These are phyloP conservation scores for Argentina silus DNA, from an alignment of 2,797 vertebrate species.

Conservation along the genomic window DNA sequence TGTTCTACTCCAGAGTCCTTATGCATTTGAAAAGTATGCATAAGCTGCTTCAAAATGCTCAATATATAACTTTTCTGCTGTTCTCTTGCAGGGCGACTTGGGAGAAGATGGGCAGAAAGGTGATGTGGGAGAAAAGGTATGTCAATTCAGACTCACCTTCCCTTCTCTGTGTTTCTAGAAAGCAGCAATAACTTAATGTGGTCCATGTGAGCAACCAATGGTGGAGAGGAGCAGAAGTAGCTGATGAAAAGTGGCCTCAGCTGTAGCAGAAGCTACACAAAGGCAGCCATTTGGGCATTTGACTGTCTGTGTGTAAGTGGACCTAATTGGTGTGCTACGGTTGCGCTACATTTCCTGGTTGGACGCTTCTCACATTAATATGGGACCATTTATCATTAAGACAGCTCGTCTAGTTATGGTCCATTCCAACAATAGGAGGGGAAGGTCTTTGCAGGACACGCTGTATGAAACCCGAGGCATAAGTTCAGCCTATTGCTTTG, in stretches of 20 bases:
- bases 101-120: slow-evolving; percentile 91
- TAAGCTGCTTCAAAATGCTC: neutral
- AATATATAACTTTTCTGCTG: neutral
- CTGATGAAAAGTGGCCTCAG: slow-evolving; percentile 51
- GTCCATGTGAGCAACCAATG: slow-evolving; percentile 37
- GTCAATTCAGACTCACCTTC: slow-evolving; percentile 38
- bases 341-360: slow-evolving; percentile 54
- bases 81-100: slow-evolving; percentile 85
- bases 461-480: slow-evolving; percentile 38
- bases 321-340: slow-evolving; percentile 55
- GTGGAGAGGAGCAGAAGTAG: slow-evolving; percentile 35
- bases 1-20: neutral
- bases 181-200: slow-evolving; percentile 43
- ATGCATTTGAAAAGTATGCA: neutral
- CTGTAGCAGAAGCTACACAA: slow-evolving; percentile 35
- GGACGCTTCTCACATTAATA: slow-evolving; percentile 63
- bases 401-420: slow-evolving; percentile 60
- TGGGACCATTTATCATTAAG: slow-evolving; percentile 71
- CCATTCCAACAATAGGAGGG: slow-evolving; percentile 46
- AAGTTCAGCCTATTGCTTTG: slow-evolving; percentile 47
- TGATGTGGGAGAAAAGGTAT: slow-evolving; percentile 92
- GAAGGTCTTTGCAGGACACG: slow-evolving; percentile 34
- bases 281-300: slow-evolving; percentile 41
- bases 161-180: slow-evolving; percentile 40
- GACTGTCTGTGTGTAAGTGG: slow-evolving; percentile 48